A percentile compares a stretch with the other conserved stretches of the same genome.
phyloP scores from a whole-genome alignment of 2,888 invertebrate species.

The Zhuqinia jingwanae region DNA sequence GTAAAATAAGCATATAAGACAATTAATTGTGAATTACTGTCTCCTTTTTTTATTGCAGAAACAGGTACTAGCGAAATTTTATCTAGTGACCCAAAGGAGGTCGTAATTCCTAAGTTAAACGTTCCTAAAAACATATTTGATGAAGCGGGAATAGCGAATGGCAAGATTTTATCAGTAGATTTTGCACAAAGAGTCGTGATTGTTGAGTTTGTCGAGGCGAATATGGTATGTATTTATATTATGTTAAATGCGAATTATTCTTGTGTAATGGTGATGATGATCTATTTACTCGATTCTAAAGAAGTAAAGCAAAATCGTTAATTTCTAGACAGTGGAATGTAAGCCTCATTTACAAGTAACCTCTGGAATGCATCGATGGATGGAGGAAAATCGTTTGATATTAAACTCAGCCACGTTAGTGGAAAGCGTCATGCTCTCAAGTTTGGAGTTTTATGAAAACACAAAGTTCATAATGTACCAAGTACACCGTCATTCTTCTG shows the following conservation, averaged over 20 bases:
- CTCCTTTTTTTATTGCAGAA: no score
- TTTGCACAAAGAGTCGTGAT: not conserved
- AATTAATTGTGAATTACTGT: no score
- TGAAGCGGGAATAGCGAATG: no score
- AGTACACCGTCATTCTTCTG: not conserved
- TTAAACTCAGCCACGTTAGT: not conserved
- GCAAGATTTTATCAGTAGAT: not conserved
- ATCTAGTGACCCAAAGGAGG: no score
- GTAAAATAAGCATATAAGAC: no score
- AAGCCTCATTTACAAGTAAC: not conserved
- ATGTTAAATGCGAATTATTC: no score
- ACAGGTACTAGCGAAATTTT: no score
- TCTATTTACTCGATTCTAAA: no score
- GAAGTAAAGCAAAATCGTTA: no score
- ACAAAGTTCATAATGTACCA: not conserved
- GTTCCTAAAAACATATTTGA: no score
- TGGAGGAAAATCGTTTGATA: slow-evolving; percentile 16
- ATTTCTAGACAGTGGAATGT: not conserved
- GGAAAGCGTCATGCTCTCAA: not conserved
- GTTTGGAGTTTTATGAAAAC: not conserved
- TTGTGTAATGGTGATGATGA: no score
- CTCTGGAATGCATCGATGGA: not conserved
- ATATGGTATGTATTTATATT: not conserved
- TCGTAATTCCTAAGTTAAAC: no score
- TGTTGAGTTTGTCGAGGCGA: not conserved